Evolutionary conservation across 2,888 invertebrate genomes (phyloP).

Genomic region (Nemoura dubitans): DNA sequence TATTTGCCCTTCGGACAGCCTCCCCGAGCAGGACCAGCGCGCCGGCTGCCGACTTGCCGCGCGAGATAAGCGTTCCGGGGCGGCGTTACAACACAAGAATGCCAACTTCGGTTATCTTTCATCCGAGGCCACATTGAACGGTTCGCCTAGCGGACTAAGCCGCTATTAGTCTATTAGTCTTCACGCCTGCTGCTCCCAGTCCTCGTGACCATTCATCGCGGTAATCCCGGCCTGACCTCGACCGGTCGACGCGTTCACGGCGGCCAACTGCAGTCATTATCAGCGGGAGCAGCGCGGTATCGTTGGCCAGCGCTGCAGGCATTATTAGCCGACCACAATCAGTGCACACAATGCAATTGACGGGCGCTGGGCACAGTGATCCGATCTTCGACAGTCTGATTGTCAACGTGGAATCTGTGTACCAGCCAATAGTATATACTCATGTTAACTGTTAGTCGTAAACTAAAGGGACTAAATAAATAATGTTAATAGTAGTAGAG

Average conservation of each 20-base stretch:
- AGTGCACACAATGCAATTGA: neutral
- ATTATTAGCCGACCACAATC: neutral
- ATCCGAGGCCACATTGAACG: slow-evolving; percentile 14
- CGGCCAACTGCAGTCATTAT: slow-evolving; percentile 22
- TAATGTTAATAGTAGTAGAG: too few relatives aligned
- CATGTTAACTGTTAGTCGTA: too few relatives aligned
- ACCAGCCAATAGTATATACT: too few relatives aligned
- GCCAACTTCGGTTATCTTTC: slow-evolving; percentile 24
- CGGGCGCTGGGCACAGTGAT: neutral
- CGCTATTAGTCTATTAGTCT: slow-evolving; percentile 39
- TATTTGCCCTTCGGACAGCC: neutral
- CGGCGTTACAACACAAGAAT: slow-evolving; percentile 15
- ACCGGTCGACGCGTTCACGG: neutral
- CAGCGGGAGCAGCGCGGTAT: neutral
- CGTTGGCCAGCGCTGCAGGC: neutral
- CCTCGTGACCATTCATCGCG: slow-evolving; percentile 37
- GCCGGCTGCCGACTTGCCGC: neutral
- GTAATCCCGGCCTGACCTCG: slow-evolving; percentile 40
- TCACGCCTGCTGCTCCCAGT: slow-evolving; percentile 33
- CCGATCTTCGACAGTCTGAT: neutral
- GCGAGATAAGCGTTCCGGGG: neutral
- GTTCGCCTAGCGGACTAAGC: slow-evolving; percentile 31
- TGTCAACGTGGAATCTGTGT: too few relatives aligned
- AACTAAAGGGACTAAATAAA: too few relatives aligned
- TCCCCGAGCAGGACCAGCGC: neutral